Evolutionary conservation across 2,888 invertebrate genomes (phyloP).

Genomic region (Suillia variegata): DNA sequence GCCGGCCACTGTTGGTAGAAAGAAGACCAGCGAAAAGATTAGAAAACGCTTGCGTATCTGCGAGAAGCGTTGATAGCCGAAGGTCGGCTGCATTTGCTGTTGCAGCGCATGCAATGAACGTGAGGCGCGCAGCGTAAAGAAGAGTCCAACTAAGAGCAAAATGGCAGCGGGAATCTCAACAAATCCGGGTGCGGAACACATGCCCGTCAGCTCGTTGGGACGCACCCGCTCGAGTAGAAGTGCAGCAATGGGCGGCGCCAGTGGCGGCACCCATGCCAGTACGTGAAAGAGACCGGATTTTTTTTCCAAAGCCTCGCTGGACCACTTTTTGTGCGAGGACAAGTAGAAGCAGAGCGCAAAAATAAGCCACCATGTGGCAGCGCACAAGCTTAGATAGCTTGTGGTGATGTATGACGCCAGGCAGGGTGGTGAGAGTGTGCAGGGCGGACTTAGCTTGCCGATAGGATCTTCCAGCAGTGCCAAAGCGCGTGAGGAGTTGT

Average conservation of each 20-base stretch:
- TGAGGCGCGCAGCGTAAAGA: constrained; percentile 58
- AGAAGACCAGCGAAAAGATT: constrained; percentile 56
- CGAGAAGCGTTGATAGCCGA: constrained; percentile 56
- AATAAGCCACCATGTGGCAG: constrained; percentile 86
- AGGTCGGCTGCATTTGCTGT: constrained; percentile 53
- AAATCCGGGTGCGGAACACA: constrained; percentile 70
- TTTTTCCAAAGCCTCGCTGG: constrained; percentile 87
- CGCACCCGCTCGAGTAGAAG: constrained; percentile 78
- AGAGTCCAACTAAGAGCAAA: constrained; percentile 50
- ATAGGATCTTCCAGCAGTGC: constrained; percentile 58
- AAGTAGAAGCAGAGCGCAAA: constrained; percentile 89
- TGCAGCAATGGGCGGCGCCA: constrained; percentile 82
- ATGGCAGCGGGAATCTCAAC: constrained; percentile 57
- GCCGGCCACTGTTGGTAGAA: constrained; percentile 55
- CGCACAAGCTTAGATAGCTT: constrained; percentile 80
- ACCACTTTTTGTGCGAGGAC: constrained; percentile 91
- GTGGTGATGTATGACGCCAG: constrained; percentile 76
- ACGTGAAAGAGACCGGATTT: constrained; percentile 86
- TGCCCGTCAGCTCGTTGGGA: constrained; percentile 79
- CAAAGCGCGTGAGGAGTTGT: constrained; percentile 53
- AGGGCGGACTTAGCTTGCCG: constrained; percentile 35
- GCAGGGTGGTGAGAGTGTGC: constrained; percentile 68
- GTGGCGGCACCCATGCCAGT: constrained; percentile 86
- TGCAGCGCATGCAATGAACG: constrained; percentile 53
- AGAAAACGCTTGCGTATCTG: constrained; percentile 59